Conservation (phyloP, 2,888 invertebrate species). For the Corbicula japonica region DNA sequence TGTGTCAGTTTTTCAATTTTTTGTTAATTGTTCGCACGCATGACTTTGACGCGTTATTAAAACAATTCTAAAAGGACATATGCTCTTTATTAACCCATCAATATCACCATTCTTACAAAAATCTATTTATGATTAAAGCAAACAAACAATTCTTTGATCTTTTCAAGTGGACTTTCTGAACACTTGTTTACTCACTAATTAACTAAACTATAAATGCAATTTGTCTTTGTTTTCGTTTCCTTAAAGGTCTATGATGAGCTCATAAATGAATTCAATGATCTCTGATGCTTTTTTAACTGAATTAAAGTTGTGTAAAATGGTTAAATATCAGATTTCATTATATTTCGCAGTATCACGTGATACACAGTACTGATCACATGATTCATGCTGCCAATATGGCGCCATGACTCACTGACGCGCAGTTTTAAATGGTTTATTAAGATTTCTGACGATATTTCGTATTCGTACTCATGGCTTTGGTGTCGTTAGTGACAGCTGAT, state of each 20-base stretch:
- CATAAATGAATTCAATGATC: constrained; percentile 10
- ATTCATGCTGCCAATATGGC: constrained; percentile 40
- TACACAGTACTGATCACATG: constrained; percentile 18
- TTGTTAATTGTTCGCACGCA: too few species aligned
- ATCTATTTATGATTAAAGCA: too few species aligned
- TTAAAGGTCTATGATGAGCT: constrained; percentile 25
- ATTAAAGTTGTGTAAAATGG: constrained; percentile 20
- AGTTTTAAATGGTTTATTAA: constrained; percentile 31
- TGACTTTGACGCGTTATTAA: too few species aligned
- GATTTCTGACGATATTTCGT: constrained; percentile 17
- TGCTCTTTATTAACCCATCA: too few species aligned
- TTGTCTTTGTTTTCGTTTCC: constrained; percentile 12
- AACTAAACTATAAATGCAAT: constrained; percentile 28
- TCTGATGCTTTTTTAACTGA: constrained; percentile 13
- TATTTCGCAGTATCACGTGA: constrained; percentile 19
- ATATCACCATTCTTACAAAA: too few species aligned
- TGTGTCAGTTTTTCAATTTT: too few species aligned
- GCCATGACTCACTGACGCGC: constrained; percentile 30
- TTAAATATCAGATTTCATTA: constrained; percentile 19
- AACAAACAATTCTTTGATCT: too few species aligned
- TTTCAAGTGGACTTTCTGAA: constrained; percentile 32
- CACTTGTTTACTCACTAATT: constrained; percentile 40
- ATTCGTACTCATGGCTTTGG: constrained; percentile 26
- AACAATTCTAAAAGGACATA: too few species aligned
- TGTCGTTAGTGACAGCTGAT: constrained; percentile 21